phyloP scores from a whole-genome alignment of 2,797 vertebrate genomes.

The Malurus leucopterus region DNA sequence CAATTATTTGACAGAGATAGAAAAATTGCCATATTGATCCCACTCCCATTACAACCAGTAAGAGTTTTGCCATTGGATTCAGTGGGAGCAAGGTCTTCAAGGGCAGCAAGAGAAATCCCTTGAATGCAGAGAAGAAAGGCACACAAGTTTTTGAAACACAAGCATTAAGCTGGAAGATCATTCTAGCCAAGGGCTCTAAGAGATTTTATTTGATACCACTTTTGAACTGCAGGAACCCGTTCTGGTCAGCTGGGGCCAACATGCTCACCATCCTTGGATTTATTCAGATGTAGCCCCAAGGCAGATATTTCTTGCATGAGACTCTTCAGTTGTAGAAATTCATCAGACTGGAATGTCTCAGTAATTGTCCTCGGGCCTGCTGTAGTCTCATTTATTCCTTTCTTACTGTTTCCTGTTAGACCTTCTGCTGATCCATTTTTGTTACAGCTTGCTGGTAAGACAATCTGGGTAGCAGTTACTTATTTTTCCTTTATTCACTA shows the following conservation, averaged over 20 bases:
- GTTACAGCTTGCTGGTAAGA: background rate
- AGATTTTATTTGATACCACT: background rate
- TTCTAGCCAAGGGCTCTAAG: background rate
- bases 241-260: background rate
- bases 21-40: background rate
- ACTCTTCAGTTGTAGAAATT: background rate
- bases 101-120: background rate
- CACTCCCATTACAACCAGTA: background rate
- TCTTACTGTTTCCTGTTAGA: background rate
- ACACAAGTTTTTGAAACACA: background rate
- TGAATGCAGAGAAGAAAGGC: background rate
- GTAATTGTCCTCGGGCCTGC: background rate
- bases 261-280: background rate
- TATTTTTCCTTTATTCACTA: background rate
- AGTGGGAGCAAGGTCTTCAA: background rate
- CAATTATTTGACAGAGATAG: background rate
- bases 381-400: background rate
- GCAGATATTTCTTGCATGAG: background rate
- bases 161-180: background rate
- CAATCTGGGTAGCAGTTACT: background rate
- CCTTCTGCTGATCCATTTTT: background rate
- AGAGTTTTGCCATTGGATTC: slow-evolving; percentile 9
- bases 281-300: background rate
- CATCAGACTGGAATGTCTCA: background rate
- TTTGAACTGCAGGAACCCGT: background rate